These are phyloP conservation scores for Cosmorhoe ocellata DNA, from an alignment of 2,888 invertebrate species.

Conservation along the genomic window DNA sequence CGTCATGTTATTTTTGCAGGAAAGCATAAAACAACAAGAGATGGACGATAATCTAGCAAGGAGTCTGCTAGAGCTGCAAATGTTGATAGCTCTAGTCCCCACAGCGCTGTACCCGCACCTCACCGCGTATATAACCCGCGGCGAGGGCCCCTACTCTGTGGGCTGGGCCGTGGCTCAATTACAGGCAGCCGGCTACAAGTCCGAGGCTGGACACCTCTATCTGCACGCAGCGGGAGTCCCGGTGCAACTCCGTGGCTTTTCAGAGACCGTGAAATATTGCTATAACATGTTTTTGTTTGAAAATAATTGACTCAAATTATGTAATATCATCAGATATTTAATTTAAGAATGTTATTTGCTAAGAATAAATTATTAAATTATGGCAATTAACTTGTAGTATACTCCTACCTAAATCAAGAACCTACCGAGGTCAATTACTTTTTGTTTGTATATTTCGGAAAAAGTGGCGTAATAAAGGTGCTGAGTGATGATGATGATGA, in stretches of 20 bases:
- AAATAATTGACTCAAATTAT: not conserved
- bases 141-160: conserved; percentile 48
- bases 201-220: conserved; percentile 70
- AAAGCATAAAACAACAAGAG: conserved; percentile 45
- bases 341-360: too few species aligned
- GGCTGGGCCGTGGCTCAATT: conserved; percentile 61
- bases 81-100: conserved; percentile 63
- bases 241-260: conserved; percentile 60
- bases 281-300: conserved; percentile 43
- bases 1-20: conserved; percentile 44
- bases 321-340: not conserved
- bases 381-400: too few species aligned
- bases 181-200: conserved; percentile 50
- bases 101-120: conserved; percentile 59
- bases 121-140: conserved; percentile 53
- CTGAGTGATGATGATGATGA: too few species aligned
- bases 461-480: too few species aligned
- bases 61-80: conserved; percentile 60
- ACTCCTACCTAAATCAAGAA: too few species aligned
- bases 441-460: too few species aligned
- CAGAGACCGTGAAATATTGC: conserved; percentile 58
- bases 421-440: too few species aligned
- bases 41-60: conserved; percentile 65
- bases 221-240: conserved; percentile 59
- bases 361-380: too few species aligned